Conservation (phyloP, 2,797 vertebrate genomes). For the Macrochelys suwanniensis region DNA sequence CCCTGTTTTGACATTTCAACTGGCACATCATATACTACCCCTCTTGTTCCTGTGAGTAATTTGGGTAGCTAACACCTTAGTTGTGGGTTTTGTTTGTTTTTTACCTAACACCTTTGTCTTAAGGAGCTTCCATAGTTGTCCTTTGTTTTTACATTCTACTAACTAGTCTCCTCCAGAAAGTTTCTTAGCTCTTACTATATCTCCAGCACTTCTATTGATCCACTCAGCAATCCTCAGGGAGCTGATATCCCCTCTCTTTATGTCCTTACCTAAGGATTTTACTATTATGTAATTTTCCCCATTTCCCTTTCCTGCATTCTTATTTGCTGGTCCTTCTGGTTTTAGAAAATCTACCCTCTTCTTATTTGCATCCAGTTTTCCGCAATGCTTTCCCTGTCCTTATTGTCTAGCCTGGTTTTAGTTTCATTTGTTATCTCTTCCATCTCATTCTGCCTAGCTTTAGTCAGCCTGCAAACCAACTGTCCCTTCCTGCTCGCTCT, state of each 20-base stretch:
- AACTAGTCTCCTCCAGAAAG: background rate
- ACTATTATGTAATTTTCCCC: background rate
- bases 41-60: background rate
- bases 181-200: background rate
- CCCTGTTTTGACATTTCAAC: background rate
- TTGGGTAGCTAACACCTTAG: background rate
- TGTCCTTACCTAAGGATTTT: background rate
- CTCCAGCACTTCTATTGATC: background rate
- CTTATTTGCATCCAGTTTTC: background rate
- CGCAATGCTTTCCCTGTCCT: background rate
- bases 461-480: background rate
- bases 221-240: background rate
- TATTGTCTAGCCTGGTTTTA: background rate
- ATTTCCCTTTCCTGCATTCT: background rate
- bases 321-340: background rate
- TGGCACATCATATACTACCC: background rate
- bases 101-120: no score
- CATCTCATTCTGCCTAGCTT: background rate
- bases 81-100: no score
- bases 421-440: background rate
- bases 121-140: no score
- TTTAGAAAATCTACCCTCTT: background rate
- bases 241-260: background rate
- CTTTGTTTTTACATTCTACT: no score
- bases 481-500: background rate